Percentiles rank a stretch among this genome's conserved stretches.
phyloP scores from a whole-genome alignment of 1,140 invertebrate genomes.

The Ganaspis sp. region DNA sequence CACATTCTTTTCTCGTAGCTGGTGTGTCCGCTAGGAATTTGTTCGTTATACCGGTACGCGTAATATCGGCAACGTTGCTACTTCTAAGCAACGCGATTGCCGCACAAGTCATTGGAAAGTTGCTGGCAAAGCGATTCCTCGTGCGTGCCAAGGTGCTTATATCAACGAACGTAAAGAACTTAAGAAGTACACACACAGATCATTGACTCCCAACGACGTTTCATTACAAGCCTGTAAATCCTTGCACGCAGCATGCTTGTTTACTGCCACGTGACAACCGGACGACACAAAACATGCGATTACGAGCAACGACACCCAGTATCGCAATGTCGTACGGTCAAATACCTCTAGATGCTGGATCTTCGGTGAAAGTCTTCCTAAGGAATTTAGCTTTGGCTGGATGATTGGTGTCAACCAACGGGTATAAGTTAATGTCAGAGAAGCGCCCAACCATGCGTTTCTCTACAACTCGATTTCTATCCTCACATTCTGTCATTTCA shows the following conservation, averaged over 20 bases:
- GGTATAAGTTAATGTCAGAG: constrained; percentile 13
- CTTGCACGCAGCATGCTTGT: constrained; percentile 38
- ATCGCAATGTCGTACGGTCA: constrained; percentile 11
- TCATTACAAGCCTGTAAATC: constrained; percentile 15
- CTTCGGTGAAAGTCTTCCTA: constrained; percentile 14
- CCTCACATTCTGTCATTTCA: not conserved
- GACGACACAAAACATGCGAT: constrained; percentile 23
- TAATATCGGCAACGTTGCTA: constrained; percentile 58
- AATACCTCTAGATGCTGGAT: constrained; percentile 13
- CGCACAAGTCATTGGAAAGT: constrained; percentile 66
- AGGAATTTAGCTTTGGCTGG: constrained; percentile 12
- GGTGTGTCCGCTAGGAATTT: constrained; percentile 56
- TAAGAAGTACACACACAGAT: constrained; percentile 56
- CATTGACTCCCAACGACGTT: constrained; percentile 63
- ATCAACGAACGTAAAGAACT: constrained; percentile 37
- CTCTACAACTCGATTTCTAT: not conserved
- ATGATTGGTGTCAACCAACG: constrained; percentile 29
- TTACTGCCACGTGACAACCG: constrained; percentile 22
- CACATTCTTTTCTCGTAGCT: constrained; percentile 39
- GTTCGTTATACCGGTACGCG: constrained; percentile 51
- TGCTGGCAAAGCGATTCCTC: constrained; percentile 54
- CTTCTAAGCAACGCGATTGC: constrained; percentile 36
- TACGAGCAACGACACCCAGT: constrained; percentile 6
- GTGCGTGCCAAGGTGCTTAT: constrained; percentile 50
- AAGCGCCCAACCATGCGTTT: not conserved